These are phyloP conservation scores for Nesogale talazaci DNA, from an alignment of 2,113 vertebrate species.

Conservation along the genomic window DNA sequence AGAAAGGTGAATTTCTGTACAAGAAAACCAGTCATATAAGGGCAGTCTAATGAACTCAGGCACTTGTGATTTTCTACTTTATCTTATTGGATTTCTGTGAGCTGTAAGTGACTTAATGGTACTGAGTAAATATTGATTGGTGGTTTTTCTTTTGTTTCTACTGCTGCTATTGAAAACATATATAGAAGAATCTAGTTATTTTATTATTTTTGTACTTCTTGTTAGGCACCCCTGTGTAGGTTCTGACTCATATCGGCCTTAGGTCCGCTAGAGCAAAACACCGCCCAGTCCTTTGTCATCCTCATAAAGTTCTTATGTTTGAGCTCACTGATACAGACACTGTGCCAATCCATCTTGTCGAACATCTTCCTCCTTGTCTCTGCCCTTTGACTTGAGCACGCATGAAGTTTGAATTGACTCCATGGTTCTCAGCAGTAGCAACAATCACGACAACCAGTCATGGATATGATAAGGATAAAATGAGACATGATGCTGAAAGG, in stretches of 20 bases:
- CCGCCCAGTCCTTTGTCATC: too few species aligned
- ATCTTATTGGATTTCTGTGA: neutral
- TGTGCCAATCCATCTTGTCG: too few species aligned
- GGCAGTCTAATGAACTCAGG: neutral
- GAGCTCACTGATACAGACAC: too few species aligned
- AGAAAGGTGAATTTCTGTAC: neutral
- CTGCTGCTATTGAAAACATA: neutral
- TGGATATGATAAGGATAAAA: neutral
- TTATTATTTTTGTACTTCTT: slow-evolving; percentile 25
- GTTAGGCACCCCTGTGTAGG: too few species aligned
- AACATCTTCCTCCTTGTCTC: too few species aligned
- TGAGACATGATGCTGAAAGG: neutral
- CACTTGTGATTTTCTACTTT: neutral
- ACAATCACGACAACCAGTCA: neutral
- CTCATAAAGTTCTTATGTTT: too few species aligned
- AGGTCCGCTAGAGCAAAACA: too few species aligned
- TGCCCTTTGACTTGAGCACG: too few species aligned
- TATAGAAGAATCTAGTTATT: neutral
- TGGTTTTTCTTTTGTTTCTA: neutral
- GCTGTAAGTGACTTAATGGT: neutral
- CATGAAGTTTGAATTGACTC: too few species aligned
- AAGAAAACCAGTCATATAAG: neutral
- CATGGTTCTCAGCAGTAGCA: neutral
- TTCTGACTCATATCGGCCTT: too few species aligned
- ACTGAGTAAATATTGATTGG: neutral